Conservation (phyloP, 2,888 invertebrate genomes). For the Megaustenia siamemsis region DNA sequence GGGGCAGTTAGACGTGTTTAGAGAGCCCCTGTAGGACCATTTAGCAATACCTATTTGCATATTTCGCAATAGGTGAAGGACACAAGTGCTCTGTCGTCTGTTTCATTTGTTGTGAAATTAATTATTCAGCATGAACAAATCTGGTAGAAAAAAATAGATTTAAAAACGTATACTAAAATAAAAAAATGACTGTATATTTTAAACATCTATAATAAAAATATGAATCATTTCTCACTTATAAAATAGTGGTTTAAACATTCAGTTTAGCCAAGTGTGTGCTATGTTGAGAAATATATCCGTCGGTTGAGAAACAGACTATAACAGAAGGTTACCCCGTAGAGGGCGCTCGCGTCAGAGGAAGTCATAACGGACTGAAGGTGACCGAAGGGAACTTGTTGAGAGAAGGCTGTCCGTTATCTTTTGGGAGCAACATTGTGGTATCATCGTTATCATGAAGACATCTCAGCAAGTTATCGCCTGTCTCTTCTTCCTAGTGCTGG, state of each 20-base stretch:
- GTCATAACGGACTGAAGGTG: constrained; percentile 44
- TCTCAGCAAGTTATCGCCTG: constrained; percentile 23
- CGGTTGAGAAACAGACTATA: constrained; percentile 12
- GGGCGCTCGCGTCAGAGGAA: constrained; percentile 21
- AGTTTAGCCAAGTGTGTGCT: too few species aligned
- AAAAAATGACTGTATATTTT: background rate
- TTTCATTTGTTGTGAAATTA: background rate
- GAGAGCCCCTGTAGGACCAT: too few species aligned
- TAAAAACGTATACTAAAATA: background rate
- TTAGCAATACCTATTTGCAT: background rate
- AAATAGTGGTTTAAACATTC: too few species aligned
- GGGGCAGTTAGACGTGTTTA: too few species aligned
- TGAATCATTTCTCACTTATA: too few species aligned
- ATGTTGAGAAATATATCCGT: too few species aligned
- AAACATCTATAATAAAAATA: background rate
- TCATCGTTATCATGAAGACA: constrained; percentile 37
- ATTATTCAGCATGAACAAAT: background rate
- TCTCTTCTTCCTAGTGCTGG: constrained; percentile 18
- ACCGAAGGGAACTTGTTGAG: constrained; percentile 7
- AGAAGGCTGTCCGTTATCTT: background rate
- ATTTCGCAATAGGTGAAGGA: constrained; percentile 15
- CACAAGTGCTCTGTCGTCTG: background rate
- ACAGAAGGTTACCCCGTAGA: background rate
- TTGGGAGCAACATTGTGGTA: background rate
- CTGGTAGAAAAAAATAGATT: background rate